Evolutionary conservation across 2,113 vertebrate genomes (phyloP).

Genomic region (Cavia porcellus): DNA sequence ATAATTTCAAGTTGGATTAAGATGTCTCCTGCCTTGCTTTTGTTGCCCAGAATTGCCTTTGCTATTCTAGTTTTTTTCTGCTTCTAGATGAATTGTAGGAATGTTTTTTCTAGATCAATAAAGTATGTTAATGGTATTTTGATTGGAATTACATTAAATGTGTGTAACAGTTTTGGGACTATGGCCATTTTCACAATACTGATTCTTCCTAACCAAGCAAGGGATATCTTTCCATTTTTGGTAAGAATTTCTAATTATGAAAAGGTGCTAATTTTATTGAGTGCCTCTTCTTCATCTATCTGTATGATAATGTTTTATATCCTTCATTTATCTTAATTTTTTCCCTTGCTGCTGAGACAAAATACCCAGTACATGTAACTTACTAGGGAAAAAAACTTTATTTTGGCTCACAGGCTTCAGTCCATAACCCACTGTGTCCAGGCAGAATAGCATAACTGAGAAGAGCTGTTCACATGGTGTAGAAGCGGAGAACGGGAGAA

Average conservation of each 20-base stretch:
- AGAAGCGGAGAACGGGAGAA: background rate
- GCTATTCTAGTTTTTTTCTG: too few relatives aligned
- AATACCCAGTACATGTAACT: background rate
- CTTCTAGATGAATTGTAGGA: too few relatives aligned
- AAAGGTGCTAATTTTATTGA: background rate
- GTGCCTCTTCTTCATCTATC: background rate
- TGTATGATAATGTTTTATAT: background rate
- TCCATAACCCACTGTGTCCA: too few relatives aligned
- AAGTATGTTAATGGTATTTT: too few relatives aligned
- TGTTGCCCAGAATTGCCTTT: too few relatives aligned
- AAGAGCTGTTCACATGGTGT: background rate
- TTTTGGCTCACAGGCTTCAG: background rate
- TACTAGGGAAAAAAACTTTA: background rate
- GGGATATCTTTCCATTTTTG: background rate
- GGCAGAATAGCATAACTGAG: background rate
- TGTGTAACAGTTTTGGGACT: too few relatives aligned
- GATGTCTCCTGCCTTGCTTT: too few relatives aligned
- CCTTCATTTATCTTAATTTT: background rate
- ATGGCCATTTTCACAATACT: too few relatives aligned
- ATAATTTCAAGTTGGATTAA: too few relatives aligned
- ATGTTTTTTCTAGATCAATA: too few relatives aligned
- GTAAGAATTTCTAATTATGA: background rate
- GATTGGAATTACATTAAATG: too few relatives aligned
- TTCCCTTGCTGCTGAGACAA: background rate
- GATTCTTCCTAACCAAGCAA: too few relatives aligned